Percentiles rank a stretch among this genome's conserved stretches.
These are phyloP conservation scores for Pristis pectinata DNA, from an alignment of 2,797 vertebrate genomes.

Conservation along the genomic window DNA sequence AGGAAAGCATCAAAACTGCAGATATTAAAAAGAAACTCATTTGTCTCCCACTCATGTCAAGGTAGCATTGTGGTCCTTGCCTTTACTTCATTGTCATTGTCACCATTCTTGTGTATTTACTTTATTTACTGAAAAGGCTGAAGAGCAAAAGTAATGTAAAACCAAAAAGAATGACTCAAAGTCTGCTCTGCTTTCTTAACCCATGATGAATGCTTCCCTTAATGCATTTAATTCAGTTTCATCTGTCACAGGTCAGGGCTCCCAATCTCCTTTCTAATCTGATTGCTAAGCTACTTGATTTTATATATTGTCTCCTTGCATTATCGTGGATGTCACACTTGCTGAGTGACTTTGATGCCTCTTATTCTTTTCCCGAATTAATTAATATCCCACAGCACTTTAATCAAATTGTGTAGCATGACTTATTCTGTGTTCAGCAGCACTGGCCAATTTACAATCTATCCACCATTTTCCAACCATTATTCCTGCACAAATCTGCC, in stretches of 20 bases:
- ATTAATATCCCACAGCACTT: constrained; percentile 26
- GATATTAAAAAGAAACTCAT: not conserved
- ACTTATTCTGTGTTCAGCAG: constrained; percentile 9
- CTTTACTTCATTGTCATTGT: not conserved
- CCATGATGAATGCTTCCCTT: constrained; percentile 25
- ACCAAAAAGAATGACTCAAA: constrained; percentile 12
- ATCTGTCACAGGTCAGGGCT: not conserved
- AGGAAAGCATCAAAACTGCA: not conserved
- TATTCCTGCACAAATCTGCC: not conserved
- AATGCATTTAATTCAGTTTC: constrained; percentile 28
- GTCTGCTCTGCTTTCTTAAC: not conserved
- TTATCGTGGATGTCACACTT: not conserved
- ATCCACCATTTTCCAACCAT: not conserved
- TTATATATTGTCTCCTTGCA: constrained; percentile 30
- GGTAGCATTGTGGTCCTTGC: not conserved
- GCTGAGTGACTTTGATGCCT: not conserved
- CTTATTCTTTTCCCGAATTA: constrained; percentile 30
- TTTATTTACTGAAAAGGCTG: not conserved
- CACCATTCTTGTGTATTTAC: not conserved
- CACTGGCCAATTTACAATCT: not conserved
- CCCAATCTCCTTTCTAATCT: constrained; percentile 13
- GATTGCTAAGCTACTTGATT: not conserved
- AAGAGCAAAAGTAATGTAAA: not conserved
- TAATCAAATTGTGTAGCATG: constrained; percentile 2
- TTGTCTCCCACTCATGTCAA: not conserved